Conservation (phyloP, 2,113 vertebrate species). For the Pelecanus crispus region DNA sequence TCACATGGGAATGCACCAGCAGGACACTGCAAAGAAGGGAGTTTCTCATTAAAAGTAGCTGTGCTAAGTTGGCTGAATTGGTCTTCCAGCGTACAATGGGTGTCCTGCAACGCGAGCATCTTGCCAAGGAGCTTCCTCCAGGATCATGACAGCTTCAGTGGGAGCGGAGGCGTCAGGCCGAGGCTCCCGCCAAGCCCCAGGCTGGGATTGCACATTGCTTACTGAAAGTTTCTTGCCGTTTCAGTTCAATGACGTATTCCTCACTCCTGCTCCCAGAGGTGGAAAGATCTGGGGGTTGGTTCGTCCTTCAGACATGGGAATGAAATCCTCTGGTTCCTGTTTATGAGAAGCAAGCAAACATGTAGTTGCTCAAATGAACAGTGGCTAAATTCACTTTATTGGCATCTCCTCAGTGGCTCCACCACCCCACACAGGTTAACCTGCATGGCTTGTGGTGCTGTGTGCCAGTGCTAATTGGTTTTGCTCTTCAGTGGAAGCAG, state of each 20-base stretch:
- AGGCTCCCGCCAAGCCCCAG: neutral
- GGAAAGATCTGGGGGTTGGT: neutral
- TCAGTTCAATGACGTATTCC: neutral
- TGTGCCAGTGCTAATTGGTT: neutral
- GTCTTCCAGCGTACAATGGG: rapidly evolving
- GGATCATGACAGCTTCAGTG: neutral
- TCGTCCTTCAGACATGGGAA: neutral
- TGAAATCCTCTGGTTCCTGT: neutral
- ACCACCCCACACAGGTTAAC: neutral
- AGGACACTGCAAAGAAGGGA: rapidly evolving
- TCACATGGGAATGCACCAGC: rapidly evolving
- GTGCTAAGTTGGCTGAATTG: neutral
- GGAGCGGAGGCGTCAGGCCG: neutral
- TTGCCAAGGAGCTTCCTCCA: neutral
- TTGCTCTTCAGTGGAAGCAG: neutral
- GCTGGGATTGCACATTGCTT: neutral
- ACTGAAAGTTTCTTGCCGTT: neutral
- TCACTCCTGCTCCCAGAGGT: neutral
- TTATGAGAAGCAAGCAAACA: neutral
- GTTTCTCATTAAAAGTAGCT: neutral
- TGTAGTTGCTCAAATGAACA: neutral
- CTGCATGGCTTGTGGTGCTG: rapidly evolving
- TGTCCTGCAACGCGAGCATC: rapidly evolving
- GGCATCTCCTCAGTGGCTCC: neutral
- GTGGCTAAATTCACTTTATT: neutral